Evolutionary conservation across 53 echinoderm and acorn worm genomes (phyloP), one percentile per base, ranked within the genome.

Genomic region (Henricia sp.): DNA sequence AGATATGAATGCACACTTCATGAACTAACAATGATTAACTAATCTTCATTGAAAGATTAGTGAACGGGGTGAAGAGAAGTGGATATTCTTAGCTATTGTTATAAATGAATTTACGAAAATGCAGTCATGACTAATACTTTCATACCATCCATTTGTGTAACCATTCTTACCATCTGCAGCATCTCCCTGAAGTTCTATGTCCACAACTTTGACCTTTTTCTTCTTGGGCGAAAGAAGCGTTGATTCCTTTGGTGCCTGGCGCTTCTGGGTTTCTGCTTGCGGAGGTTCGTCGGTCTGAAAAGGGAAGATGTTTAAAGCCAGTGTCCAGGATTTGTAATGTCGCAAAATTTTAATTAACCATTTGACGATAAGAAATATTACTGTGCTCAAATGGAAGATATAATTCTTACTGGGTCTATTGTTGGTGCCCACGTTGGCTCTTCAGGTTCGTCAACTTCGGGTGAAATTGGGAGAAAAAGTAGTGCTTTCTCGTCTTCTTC

Each of bases 391-490:
- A n/a, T n/a, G n/a, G n/a, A n/a, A n/a, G n/a, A n/a, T 21, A 5
- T n/a, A n/a, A 29, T 11, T 85, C 96, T 88, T 77, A 97, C 97
- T 0, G 97, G 97, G 63, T 97, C 97, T 73, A 85, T 19, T 24
- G 94, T 88, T 3, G 94, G 94, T 30, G 92, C 97, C 97, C 97
- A 97, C 17, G 94, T 88, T 2, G 89, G 91, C 55, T 97, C 97
- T 63, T 97, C 97, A 24, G 97, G 94, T 44, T 97, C 97, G 54
- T 97, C 97, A 4, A 97, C 94, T 54, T 97, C 97, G 6, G 97
- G 97, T n/a, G 97, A 90, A 37, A 95, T 94, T 9, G 97, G 97
- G 12, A 96, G 77, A 39, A 84, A 94, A 1, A 96, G 59, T 28
- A 96, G 72, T 1, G 92, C 94, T 50, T 82, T 67, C 56, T 77